Evolutionary conservation across 2,888 invertebrate species (phyloP), one percentile per base, ranked within the genome.

Genomic region (Epistrophe eligans): DNA sequence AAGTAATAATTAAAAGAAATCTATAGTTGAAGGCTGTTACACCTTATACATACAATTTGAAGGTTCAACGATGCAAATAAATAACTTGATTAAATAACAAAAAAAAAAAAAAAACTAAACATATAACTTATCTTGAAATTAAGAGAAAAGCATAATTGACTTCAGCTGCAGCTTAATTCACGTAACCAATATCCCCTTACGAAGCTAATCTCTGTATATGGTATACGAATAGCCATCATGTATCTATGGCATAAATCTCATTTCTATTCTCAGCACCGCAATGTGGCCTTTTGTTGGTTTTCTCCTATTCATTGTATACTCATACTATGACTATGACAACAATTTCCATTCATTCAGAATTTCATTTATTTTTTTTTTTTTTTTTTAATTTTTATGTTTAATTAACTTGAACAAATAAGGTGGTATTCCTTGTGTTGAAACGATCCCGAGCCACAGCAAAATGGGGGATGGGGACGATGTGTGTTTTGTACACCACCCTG

Each of bases 381-480:
- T 43, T 52, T 45, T 55, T 15, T 24, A 35, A 62, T 48, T 45
- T 67, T 60, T 48, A 66, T 79, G 66, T 83, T 79, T 83, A 83
- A 83, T 83, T 83, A 83, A 79, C 24, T 55, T 67, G 40, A 79
- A 73, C 83, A 83, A 83, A 83, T 73, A 79, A 83, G 83, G 83
- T 82, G 71, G 64, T 72, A 24, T 79, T 60, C 13, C 7, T 52
- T 35, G 52, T 71, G 52, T 71, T 71, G 71, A 64, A 66, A 66
- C 17, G 35, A 55, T 64, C 62, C 57, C 32, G 28, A 60, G 38
- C 24, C 55, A 45, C 19, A 55, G 13, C 9, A 28, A 35, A 35
- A 55, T 55, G 55, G 55, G 52, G 55, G 55, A 55, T 55, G 55
- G 15, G 15, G 28, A 28, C 28, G 28, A 28, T 55, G 15, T 55